Conservation (phyloP, 2,888 invertebrate species). For the Entomobrya multifasciata region DNA sequence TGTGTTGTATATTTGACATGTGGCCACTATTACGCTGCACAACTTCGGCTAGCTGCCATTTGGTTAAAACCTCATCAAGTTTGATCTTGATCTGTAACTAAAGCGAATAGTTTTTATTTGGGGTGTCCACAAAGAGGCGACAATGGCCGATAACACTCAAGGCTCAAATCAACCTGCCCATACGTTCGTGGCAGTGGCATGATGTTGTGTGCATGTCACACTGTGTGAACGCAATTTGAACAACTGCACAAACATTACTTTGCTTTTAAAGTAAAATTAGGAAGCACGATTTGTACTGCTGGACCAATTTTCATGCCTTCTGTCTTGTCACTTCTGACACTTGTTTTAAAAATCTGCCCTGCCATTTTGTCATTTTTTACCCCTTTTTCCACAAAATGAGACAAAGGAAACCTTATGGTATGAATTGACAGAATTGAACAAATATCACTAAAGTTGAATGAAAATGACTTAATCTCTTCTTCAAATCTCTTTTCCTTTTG, state of each 20-base stretch:
- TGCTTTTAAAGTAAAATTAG: constrained; percentile 48
- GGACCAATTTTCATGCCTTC: neutral
- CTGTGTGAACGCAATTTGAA: constrained; percentile 1
- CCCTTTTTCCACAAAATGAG: neutral
- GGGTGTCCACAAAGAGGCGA: no score
- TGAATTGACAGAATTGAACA: neutral
- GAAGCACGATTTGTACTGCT: constrained; percentile 31
- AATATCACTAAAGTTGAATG: constrained; percentile 8
- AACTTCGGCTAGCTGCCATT: neutral
- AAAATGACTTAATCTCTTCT: constrained; percentile 47
- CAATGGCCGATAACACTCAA: constrained; percentile 28
- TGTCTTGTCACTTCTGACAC: neutral
- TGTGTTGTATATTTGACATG: constrained; percentile 35
- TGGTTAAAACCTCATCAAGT: constrained; percentile 34
- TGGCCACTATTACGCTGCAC: neutral
- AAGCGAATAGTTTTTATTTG: neutral
- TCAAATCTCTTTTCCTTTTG: constrained; percentile 47
- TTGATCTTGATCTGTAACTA: constrained; percentile 27
- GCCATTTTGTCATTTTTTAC: constrained; percentile 30
- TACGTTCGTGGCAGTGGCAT: neutral
- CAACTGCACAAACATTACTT: constrained; percentile 36
- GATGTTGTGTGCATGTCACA: constrained; percentile 1
- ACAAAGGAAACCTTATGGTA: no score
- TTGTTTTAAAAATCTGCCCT: no score
- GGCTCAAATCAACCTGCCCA: constrained; percentile 16